Base-by-base conservation (phyloP, 1,140 invertebrate genomes). In the Drosophila seguyi region DNA sequence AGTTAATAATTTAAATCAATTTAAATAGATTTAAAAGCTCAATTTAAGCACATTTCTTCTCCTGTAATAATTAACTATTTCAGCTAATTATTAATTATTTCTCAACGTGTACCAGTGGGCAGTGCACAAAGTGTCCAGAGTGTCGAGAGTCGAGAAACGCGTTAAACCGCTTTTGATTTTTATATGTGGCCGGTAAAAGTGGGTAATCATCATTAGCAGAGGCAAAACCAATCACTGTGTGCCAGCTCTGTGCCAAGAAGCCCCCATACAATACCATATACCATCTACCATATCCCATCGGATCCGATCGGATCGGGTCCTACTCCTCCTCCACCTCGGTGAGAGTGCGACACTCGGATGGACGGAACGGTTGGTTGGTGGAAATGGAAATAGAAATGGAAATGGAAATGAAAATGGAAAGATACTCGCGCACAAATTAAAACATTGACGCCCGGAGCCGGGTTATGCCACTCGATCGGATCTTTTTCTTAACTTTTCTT, bases 151-250 rank as follows among this genome's bases (percentile, higher is more conserved):
- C 75, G 82, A 73, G 83, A 87, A 87, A 87, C 83, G 83, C 84
- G 83, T 87, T 88, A 87, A 87, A 87, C 83, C 83, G 83, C 83
- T 87, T 87, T 87, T 87, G 83, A 87, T 87, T 87, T 87, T 87
- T 87, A 87, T 69, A 81, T 61, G 62, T 62, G 60, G 38, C 57
- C 50, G 84, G 83, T 87, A 87, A 87, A 87, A 87, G 83, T 87
- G 83, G 84, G 83, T 88, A 87, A 87, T 87, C 83, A 87, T 87
- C 83, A 87, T 87, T 87, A 87, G 83, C 71, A 41, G 61, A 63
- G 75, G 79, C 68, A 75, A 85, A 81, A 81, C 79, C 78, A 86
- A 86, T 86, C 83, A 86, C 68, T 58, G 38, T 72, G n/a, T n/a
- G 65, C 66, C 66, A 71, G 39, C 65, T 47, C 66, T 34, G 38